Conservation (phyloP, 2,797 vertebrate genomes). For the Neostethus bicornis region DNA sequence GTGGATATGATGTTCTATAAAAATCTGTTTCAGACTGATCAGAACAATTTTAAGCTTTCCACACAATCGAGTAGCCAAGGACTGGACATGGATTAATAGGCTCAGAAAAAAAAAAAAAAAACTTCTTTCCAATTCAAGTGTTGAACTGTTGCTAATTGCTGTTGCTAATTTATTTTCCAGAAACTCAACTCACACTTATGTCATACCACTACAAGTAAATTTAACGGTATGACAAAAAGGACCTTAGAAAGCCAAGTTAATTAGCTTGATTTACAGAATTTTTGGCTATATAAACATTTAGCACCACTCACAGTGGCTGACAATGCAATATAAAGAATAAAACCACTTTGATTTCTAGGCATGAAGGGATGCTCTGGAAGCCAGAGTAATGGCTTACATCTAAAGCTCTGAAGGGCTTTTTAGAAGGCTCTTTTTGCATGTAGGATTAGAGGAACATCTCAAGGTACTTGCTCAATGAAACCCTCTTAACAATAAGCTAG, state of each 20-base stretch:
- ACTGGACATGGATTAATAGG: too few species aligned
- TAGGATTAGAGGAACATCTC: conserved; percentile 8
- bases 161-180: too few species aligned
- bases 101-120: too few species aligned
- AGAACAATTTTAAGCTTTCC: too few species aligned
- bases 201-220: too few species aligned
- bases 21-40: too few species aligned
- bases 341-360: conserved; percentile 10
- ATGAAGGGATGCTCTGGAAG: conserved; percentile 9
- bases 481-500: conserved; percentile 24
- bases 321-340: conserved; percentile 4
- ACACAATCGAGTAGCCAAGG: too few species aligned
- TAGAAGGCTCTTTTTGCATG: background rate
- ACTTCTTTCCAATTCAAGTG: too few species aligned
- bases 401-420: conserved; percentile 22
- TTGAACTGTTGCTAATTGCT: too few species aligned
- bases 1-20: too few species aligned
- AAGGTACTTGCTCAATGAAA: conserved; percentile 21
- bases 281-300: conserved; percentile 29
- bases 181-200: too few species aligned
- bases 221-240: conserved; percentile 8
- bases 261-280: conserved; percentile 13
- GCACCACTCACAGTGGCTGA: conserved; percentile 40
- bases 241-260: background rate
- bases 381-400: conserved; percentile 14